Conservation (phyloP, 2,888 invertebrate genomes). For the Heterodera filipjevi region DNA sequence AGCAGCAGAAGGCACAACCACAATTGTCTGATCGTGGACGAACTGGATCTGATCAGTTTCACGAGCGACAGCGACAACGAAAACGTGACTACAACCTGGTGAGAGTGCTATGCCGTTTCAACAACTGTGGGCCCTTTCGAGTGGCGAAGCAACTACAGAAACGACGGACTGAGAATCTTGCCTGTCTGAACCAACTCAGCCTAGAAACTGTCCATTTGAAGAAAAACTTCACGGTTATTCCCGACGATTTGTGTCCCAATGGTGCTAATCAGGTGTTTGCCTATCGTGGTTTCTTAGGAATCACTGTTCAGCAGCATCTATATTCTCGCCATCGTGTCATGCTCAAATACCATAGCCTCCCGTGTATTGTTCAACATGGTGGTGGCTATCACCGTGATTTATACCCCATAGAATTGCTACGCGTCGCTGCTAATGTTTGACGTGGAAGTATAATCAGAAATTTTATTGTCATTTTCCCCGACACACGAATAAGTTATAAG, state of each 20-base stretch:
- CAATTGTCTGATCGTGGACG: background rate
- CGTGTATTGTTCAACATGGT: background rate
- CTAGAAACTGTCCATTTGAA: no score
- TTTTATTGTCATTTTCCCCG: background rate
- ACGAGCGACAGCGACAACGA: background rate
- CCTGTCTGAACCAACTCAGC: background rate
- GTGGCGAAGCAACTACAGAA: background rate
- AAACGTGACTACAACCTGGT: background rate
- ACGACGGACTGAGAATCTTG: background rate
- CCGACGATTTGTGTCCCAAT: background rate
- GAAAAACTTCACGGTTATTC: background rate
- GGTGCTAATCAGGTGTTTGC: background rate
- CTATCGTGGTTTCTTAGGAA: background rate
- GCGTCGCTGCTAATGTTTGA: background rate
- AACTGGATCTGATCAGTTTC: background rate
- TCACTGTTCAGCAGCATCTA: background rate
- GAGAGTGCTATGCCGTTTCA: slow-evolving; percentile 7
- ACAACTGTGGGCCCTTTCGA: background rate
- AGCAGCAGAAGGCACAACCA: background rate
- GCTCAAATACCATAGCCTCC: background rate
- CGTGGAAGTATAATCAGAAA: background rate
- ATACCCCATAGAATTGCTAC: background rate
- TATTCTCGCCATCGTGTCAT: background rate
- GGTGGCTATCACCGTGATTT: background rate
- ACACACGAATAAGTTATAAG: no score